Evolutionary conservation across 1,140 invertebrate species (phyloP), one percentile per base, ranked within the genome.

Genomic region (Pogonomyrmex californicus): DNA sequence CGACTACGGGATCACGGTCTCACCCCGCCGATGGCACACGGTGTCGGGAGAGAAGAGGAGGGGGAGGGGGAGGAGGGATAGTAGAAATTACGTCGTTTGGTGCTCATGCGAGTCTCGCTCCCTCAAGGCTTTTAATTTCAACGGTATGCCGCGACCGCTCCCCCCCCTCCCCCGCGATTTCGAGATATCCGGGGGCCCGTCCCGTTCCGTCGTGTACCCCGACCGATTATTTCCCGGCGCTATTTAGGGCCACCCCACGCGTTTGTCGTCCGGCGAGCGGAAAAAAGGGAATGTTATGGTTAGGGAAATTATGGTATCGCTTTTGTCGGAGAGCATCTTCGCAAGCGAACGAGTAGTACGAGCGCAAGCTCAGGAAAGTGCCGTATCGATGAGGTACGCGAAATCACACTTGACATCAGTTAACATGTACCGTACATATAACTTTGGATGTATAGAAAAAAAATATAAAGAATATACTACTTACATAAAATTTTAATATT

Each of bases 71-170:
- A 1, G 6, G 82, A 56, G 71, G 78, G 78, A n/a, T n/a, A 58
- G 78, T 58, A 88, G 86, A 91, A 92, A 93, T 92, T 93, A 90
- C 87, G 88, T 56, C 75, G 88, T 88, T 90, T 86, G 90, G 86
- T 88, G 73, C 75, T 44, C 91, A 75, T 65, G 81, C 79, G 79
- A 62, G 60, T 85, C 75, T 82, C 70, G 36, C 91, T 81, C 89
- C 88, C 75, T 88, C 71, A 83, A 91, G 92, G 93, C 89, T 94
- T 95, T 94, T 95, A 94, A 94, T 95, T 95, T 93, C 87, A 90
- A 91, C 87, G 86, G 85, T 85, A 92, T 86, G 92, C 92, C 91
- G 91, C 90, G 70, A 66, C 87, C 30, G 63, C 78, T 68, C 60
- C 63, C 23, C 65, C 85, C 82, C 63, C 73, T 68, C 60, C 63